Base-by-base conservation (phyloP, 2,797 vertebrate species). In the Sebastes minor region DNA sequence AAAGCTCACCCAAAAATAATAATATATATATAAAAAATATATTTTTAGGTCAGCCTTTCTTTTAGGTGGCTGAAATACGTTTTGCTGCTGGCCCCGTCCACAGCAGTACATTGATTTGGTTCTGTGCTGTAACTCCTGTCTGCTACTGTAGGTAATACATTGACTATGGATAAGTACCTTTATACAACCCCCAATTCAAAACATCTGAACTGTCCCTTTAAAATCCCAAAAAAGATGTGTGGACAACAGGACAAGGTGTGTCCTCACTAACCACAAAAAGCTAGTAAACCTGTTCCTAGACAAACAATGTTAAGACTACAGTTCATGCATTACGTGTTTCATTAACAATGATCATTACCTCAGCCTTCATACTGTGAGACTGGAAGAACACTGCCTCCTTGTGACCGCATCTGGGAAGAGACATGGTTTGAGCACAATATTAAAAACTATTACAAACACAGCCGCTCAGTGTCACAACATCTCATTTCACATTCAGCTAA, bases 331-430 rank as follows among this genome's bases (percentile, higher is more conserved):
- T 9, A 25, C 20, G 25, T 16, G 22, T 53, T 71, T 38, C 13
- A 72, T n/a, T 6, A 8, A 8, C 16, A 28, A 4, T 18, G 27
- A 59, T 68, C 2, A 12, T 86, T 94, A 98, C 98, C 97, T 98
- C 97, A 6, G 98, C 97, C 81, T 97, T 96, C 88, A 97, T 97
- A 83, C 97, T 99, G 94, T 99, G 98, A 3, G 98, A 98, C 92
- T 99, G 98, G 95, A 99, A 99, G 81, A 99, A 99, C 71, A 99
- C 97, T 3, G 97, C 97, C 92, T 99, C 98, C 93, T 99, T 98
- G 96, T 99, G 98, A 62, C 98, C 98, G 56, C 97, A 99, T 85
- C 97, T 99, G 81, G 66, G 71, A 88, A 88, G 53, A 90, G 18
- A 89, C 22, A 76, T 0, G 8, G 1, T 14, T 1, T 2, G 13